Evolutionary conservation across 2,113 vertebrate species (phyloP).

Genomic region (Gobius niger): DNA sequence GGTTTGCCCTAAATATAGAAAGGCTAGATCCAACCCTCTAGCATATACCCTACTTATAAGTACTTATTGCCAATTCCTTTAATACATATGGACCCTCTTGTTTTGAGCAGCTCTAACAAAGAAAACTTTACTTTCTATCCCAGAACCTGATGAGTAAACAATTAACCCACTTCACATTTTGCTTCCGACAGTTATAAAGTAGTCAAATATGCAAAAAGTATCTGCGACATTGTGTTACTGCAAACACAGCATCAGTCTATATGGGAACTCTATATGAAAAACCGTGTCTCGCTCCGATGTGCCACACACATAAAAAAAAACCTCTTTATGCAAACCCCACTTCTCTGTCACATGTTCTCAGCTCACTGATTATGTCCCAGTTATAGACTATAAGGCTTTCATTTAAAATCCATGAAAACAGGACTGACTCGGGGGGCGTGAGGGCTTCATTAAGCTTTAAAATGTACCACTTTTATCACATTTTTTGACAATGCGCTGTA

Average conservation of each 20-base stretch:
- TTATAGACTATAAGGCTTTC: constrained; percentile 30
- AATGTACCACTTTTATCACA: constrained; percentile 31
- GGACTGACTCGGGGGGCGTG: not conserved
- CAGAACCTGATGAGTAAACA: too few species aligned
- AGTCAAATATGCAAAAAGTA: not conserved
- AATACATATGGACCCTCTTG: too few species aligned
- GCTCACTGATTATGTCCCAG: constrained; percentile 33
- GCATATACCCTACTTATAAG: too few species aligned
- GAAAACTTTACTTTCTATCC: too few species aligned
- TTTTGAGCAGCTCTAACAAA: too few species aligned
- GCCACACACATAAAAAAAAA: constrained; percentile 14
- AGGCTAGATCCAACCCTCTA: too few species aligned
- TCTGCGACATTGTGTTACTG: not conserved
- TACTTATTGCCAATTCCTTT: too few species aligned
- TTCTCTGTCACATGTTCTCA: constrained; percentile 6
- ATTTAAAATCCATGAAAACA: constrained; percentile 25
- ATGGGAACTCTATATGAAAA: not conserved
- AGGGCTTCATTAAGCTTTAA: constrained; percentile 33
- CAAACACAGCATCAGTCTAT: not conserved
- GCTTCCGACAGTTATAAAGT: too few species aligned
- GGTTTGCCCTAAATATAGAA: not conserved
- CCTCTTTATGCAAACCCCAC: constrained; percentile 22
- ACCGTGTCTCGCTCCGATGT: constrained; percentile 23
- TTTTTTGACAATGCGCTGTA: constrained; percentile 16
- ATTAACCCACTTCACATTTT: too few species aligned